phyloP scores from a whole-genome alignment of 1,140 invertebrate species.

The Eriosoma lanigerum region DNA sequence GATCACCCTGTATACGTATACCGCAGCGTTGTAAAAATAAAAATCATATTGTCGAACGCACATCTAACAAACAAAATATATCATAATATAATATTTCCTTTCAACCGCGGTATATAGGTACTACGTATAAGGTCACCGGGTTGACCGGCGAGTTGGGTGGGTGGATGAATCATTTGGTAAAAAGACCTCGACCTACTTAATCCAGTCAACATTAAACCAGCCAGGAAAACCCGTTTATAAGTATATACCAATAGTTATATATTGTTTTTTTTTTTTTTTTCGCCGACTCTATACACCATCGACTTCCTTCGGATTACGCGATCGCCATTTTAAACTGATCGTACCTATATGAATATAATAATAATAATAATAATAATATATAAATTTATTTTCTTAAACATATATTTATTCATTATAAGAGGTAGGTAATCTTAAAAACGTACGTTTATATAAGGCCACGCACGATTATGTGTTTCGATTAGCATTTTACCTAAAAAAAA shows the following conservation, averaged over 20 bases:
- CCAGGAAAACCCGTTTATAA: conserved; percentile 48
- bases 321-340: conserved; percentile 16
- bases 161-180: conserved; percentile 46
- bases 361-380: not conserved
- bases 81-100: conserved; percentile 35
- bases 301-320: conserved; percentile 50
- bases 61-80: conserved; percentile 27
- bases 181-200: conserved; percentile 50
- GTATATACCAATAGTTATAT: too few relatives aligned
- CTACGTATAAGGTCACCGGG: conserved; percentile 47
- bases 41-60: conserved; percentile 22
- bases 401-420: not conserved
- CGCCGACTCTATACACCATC: conserved; percentile 4
- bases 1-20: too few relatives aligned
- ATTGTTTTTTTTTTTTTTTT: conserved; percentile 31
- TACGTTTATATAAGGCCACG: conserved; percentile 16
- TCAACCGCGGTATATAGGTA: conserved; percentile 27
- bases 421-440: not conserved
- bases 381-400: not conserved
- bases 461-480: not conserved
- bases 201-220: conserved; percentile 48
- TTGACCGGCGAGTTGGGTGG: conserved; percentile 39
- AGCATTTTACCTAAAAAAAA: not conserved
- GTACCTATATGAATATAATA: not conserved
- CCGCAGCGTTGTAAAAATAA: not conserved